Conservation (phyloP, 2,797 vertebrate species). For the Clarias laeviceps region DNA sequence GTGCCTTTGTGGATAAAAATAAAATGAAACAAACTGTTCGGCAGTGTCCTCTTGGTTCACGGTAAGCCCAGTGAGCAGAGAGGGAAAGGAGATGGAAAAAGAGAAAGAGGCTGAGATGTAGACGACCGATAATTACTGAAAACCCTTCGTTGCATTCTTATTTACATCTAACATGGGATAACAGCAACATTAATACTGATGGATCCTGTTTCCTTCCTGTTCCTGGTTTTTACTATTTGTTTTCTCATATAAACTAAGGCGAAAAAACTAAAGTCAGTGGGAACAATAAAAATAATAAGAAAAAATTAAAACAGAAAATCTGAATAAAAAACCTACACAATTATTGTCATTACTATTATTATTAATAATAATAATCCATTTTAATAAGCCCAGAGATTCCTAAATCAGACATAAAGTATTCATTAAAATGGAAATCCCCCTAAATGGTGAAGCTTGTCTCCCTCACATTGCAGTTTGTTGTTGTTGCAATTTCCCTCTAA, state of each 20-base stretch:
- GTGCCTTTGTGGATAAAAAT: conserved; percentile 53
- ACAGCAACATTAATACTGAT: neutral
- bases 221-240: neutral
- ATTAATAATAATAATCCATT: neutral
- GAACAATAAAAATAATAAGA: neutral
- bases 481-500: conserved; percentile 51
- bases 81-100: conserved; percentile 19
- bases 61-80: conserved; percentile 23
- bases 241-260: neutral
- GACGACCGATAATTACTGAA: conserved; percentile 30
- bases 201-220: neutral
- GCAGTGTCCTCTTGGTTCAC: conserved; percentile 47
- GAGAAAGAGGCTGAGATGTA: conserved; percentile 55
- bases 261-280: conserved; percentile 4
- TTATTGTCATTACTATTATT: neutral
- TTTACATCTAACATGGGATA: conserved; percentile 3
- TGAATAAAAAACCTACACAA: neutral
- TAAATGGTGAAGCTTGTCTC: conserved; percentile 40
- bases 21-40: conserved; percentile 47
- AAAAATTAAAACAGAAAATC: neutral
- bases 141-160: conserved; percentile 16
- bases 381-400: neutral
- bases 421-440: conserved; percentile 43
- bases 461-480: conserved; percentile 47
- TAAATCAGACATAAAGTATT: conserved; percentile 38